Evolutionary conservation across 2,113 vertebrate species (phyloP).

Genomic region (Nothobranchius furzeri): DNA sequence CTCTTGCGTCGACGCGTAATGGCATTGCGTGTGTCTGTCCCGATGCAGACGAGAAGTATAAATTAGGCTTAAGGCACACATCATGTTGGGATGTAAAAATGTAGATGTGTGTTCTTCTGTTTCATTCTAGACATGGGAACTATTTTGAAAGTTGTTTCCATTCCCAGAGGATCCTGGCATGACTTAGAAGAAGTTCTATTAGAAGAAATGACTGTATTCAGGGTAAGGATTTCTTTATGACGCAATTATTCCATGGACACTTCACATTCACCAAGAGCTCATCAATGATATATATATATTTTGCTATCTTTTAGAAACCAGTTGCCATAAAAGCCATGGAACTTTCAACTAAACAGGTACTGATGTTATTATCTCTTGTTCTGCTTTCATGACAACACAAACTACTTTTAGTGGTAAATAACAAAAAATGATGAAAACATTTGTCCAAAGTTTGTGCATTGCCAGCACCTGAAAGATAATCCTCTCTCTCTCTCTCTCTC

Average conservation of each 20-base stretch:
- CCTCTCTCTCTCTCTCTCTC: too few relatives aligned
- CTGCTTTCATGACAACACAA: neutral
- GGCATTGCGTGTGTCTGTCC: too few relatives aligned
- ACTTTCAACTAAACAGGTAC: constrained; percentile 96
- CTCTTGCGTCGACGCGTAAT: too few relatives aligned
- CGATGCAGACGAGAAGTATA: too few relatives aligned
- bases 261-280: neutral
- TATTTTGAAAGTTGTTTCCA: constrained; percentile 94
- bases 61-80: neutral
- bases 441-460: too few relatives aligned
- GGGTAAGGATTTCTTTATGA: constrained; percentile 77
- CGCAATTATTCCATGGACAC: neutral
- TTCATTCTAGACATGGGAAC: constrained; percentile 87
- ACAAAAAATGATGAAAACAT: too few relatives aligned
- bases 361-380: neutral
- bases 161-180: constrained; percentile 97
- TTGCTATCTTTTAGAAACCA: constrained; percentile 83
- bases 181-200: constrained; percentile 97
- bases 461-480: too few relatives aligned
- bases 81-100: neutral
- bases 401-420: too few relatives aligned
- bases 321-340: constrained; percentile 92
- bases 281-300: neutral
- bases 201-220: constrained; percentile 97
- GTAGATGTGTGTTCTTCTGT: neutral